Conservation (phyloP, 2,113 vertebrate genomes). For the Lepus timidus region DNA sequence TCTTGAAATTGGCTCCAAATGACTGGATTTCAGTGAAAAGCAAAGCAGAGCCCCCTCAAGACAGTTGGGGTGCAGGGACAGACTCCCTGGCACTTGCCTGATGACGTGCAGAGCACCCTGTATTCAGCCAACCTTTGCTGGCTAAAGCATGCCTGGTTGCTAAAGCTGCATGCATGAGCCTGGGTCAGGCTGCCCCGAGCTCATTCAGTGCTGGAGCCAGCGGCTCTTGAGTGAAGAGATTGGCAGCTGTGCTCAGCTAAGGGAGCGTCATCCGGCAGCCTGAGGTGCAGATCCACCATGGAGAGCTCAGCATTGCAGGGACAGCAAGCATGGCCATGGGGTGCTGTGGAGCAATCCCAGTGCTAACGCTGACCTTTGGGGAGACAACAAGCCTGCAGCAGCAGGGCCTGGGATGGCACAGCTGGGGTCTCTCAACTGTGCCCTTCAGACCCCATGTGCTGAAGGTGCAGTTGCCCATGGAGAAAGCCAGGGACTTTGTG, state of each 20-base stretch:
- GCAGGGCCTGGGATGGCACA: too few species aligned
- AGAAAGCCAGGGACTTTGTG: neutral
- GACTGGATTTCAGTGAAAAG: neutral
- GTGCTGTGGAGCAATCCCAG: neutral
- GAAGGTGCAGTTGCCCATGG: neutral
- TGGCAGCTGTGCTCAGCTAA: neutral
- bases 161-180: neutral
- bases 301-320: rapidly evolving
- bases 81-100: neutral
- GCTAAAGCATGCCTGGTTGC: rapidly evolving
- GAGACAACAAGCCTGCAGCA: neutral
- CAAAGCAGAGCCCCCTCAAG: neutral
- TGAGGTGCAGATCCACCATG: neutral
- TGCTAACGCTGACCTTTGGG: neutral
- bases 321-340: rapidly evolving
- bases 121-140: neutral
- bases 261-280: rapidly evolving
- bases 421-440: neutral
- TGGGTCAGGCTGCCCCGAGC: neutral
- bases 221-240: neutral
- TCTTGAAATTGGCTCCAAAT: neutral
- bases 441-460: too few species aligned
- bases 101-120: rapidly evolving
- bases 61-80: neutral
- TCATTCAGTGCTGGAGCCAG: neutral